Conservation (phyloP, 2,113 vertebrate genomes). For the Dendropsophus ebraccatus region DNA sequence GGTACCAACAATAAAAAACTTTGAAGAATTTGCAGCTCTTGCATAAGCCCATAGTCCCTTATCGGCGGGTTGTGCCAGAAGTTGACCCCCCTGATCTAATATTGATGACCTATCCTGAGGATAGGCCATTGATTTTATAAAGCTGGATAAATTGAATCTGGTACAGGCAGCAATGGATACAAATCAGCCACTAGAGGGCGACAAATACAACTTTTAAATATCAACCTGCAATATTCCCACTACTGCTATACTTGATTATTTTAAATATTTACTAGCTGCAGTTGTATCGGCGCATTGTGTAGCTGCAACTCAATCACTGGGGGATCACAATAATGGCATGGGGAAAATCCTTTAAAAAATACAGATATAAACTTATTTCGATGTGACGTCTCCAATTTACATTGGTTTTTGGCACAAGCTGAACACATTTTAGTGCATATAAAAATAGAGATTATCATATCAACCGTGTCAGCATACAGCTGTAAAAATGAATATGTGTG, state of each 20-base stretch:
- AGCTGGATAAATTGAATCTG: too few relatives aligned
- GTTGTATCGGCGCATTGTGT: background rate
- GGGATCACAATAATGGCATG: background rate
- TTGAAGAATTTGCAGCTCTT: too few relatives aligned
- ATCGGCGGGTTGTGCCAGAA: too few relatives aligned
- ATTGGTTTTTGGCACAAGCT: background rate
- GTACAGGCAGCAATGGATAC: background rate
- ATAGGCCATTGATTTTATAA: too few relatives aligned
- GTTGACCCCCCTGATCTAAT: too few relatives aligned
- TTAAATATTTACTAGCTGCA: background rate
- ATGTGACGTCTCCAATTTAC: background rate
- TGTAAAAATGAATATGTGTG: background rate
- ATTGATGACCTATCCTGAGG: too few relatives aligned
- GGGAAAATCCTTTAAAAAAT: too few relatives aligned
- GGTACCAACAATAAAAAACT: too few relatives aligned
- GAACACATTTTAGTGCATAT: background rate
- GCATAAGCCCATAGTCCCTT: too few relatives aligned
- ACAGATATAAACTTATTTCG: background rate
- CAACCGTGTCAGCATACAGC: background rate
- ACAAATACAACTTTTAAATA: background rate
- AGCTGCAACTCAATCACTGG: background rate
- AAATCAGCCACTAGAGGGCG: conserved; percentile 10
- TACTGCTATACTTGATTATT: background rate
- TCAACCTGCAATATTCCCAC: background rate
- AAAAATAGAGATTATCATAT: background rate